These are phyloP conservation scores for Centropyge bicolor DNA, from an alignment of 2,797 vertebrate genomes.

Conservation along the genomic window DNA sequence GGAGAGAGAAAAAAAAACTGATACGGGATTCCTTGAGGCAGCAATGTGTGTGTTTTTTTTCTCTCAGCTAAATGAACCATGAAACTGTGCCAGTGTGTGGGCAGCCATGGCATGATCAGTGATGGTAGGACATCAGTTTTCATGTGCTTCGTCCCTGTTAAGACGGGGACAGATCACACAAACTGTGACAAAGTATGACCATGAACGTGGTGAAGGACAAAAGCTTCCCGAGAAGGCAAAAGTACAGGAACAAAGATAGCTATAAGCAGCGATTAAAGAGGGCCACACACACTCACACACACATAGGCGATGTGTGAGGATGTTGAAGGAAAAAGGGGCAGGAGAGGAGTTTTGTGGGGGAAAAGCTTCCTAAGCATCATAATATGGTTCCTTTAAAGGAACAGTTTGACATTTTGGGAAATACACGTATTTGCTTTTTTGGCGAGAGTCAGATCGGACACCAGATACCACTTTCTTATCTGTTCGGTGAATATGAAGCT, in stretches of 20 bases:
- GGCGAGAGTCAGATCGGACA: background rate
- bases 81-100: slow-evolving; percentile 59
- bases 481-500: background rate
- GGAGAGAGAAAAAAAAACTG: slow-evolving; percentile 7
- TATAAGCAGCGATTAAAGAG: slow-evolving; percentile 32
- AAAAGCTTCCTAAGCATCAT: background rate
- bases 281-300: background rate
- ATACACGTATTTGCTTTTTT: slow-evolving; percentile 1
- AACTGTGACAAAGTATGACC: slow-evolving; percentile 27
- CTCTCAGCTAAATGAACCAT: slow-evolving; percentile 52
- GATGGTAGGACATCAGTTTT: slow-evolving; percentile 56
- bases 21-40: slow-evolving; percentile 42
- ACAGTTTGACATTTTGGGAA: slow-evolving; percentile 12
- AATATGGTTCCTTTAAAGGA: background rate
- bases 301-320: slow-evolving; percentile 6
- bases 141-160: slow-evolving; percentile 45
- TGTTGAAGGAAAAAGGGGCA: slow-evolving; percentile 13
- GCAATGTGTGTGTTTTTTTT: slow-evolving; percentile 22
- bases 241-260: slow-evolving; percentile 28
- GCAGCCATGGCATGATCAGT: slow-evolving; percentile 42
- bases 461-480: background rate
- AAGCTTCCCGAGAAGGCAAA: slow-evolving; percentile 27
- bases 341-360: background rate
- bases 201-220: slow-evolving; percentile 44
- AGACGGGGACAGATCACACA: slow-evolving; percentile 40